phyloP scores from a whole-genome alignment of 2,113 vertebrate genomes.

The Perca fluviatilis region DNA sequence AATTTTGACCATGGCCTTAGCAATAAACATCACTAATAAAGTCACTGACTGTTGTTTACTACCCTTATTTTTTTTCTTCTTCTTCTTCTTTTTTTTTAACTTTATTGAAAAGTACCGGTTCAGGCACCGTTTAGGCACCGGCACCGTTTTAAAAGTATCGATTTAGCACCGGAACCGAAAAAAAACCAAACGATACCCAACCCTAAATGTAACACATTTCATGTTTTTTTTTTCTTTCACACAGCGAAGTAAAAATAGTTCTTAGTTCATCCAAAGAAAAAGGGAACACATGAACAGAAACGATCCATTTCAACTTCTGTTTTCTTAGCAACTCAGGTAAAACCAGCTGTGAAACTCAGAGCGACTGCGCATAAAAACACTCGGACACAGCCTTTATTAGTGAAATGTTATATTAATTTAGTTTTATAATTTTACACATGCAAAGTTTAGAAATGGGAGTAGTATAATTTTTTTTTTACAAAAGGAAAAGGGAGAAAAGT shows the following conservation, averaged over 20 bases:
- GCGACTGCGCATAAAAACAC: not conserved
- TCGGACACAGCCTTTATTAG: not conserved
- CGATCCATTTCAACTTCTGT: conserved; percentile 28
- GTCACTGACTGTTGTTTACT: no score
- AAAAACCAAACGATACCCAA: no score
- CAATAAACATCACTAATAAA: no score
- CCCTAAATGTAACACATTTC: not conserved
- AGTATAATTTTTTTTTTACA: conserved; percentile 8
- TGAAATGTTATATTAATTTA: conserved; percentile 35
- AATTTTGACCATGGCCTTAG: no score
- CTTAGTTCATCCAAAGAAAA: not conserved
- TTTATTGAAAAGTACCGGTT: no score
- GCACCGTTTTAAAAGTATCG: no score
- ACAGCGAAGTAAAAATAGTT: not conserved
- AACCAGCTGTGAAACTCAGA: not conserved
- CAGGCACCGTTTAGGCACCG: no score
- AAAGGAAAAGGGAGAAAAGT: conserved; percentile 6
- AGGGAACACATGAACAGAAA: conserved; percentile 5
- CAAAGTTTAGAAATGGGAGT: not conserved
- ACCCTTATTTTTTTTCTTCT: no score
- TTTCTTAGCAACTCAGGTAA: not conserved
- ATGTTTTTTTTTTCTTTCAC: no score
- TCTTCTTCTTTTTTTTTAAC: no score
- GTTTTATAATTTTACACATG: conserved; percentile 23
- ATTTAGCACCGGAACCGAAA: no score